Percentiles rank a stretch among this genome's conserved stretches.
Conservation (phyloP, 1,140 invertebrate species). For the Zaprionus kolodkinae region DNA sequence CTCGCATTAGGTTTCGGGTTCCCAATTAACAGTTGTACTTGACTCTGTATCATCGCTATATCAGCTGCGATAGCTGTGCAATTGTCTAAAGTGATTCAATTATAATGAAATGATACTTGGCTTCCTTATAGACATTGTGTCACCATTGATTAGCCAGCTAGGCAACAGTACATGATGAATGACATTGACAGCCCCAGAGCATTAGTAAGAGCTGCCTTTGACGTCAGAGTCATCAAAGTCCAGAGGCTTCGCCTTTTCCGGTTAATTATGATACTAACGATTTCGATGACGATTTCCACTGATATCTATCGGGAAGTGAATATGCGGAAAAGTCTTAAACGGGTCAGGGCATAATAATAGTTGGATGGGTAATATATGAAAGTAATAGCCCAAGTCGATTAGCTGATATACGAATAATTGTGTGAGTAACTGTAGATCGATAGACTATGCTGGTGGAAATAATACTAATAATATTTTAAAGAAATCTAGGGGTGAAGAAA, state of each 20-base stretch:
- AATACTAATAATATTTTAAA: no score
- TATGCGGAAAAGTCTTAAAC: constrained; percentile 16
- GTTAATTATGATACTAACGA: constrained; percentile 15
- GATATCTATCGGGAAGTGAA: constrained; percentile 3
- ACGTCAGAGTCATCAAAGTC: constrained; percentile 30
- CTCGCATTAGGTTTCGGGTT: constrained; percentile 20
- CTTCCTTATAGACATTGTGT: constrained; percentile 78
- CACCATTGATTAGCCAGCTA: constrained; percentile 56
- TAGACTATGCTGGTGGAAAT: no score
- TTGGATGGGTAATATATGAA: neutral
- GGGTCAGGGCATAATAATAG: constrained; percentile 45
- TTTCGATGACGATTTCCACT: neutral
- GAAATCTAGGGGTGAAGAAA: no score
- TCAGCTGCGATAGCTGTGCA: constrained; percentile 28
- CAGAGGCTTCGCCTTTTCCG: constrained; percentile 32
- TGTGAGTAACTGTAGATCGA: neutral
- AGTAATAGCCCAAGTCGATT: neutral
- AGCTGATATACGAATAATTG: neutral
- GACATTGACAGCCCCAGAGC: constrained; percentile 30
- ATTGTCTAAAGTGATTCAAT: constrained; percentile 66
- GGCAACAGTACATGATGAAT: constrained; percentile 42
- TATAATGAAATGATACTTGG: constrained; percentile 62
- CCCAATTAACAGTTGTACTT: constrained; percentile 40
- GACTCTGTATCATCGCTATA: constrained; percentile 41
- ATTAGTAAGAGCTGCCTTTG: constrained; percentile 38